Evolutionary conservation across 2,797 vertebrate genomes (phyloP), one percentile per base, ranked within the genome.

Genomic region (Rallus crepitans): DNA sequence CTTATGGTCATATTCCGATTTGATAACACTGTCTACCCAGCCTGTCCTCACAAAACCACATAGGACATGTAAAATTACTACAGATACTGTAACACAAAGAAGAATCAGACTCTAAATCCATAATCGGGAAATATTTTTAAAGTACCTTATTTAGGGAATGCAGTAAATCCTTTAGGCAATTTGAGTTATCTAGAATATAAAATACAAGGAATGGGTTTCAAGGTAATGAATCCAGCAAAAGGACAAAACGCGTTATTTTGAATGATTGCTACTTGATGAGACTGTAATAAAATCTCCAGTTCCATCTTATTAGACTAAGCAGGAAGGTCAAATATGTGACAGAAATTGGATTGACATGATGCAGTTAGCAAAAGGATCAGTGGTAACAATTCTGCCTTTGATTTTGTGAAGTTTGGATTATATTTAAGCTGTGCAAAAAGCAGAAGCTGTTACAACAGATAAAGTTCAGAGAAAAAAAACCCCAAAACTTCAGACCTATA

Each of bases 241-340:
- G 94, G 75, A 95, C 86, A 97, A 96, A 96, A 94, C 68, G 53
- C 69, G 71, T 94, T 95, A 93, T 94, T 97, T 96, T 96, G 95
- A 96, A 88, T 93, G 87, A 94, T 79, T 92, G 79, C 85, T 79
- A 63, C 82, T 94, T 94, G 87, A 96, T 95, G 73, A 96, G 90
- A 85, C 64, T 75, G 16, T 90, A 94, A 82, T 90, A 94, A 96
- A 96, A 94, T 90, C 64, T 90, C 45, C 78, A 92, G 78, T 72
- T 94, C 75, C 45, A 87, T 92, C 80, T 68, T 82, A 89, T 92
- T 95, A 94, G 45, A 90, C 83, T 64, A 87, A 94, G 80, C 25
- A 91, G 71, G 81, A 95, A 96, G 91, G 93, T 95, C 90, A 94
- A 92, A 95, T 68, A 78, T 59, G 81, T 0, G 1, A 80, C 86